Evolutionary conservation across 2,797 vertebrate genomes (phyloP).

Genomic region (Malacoctenus gilli): DNA sequence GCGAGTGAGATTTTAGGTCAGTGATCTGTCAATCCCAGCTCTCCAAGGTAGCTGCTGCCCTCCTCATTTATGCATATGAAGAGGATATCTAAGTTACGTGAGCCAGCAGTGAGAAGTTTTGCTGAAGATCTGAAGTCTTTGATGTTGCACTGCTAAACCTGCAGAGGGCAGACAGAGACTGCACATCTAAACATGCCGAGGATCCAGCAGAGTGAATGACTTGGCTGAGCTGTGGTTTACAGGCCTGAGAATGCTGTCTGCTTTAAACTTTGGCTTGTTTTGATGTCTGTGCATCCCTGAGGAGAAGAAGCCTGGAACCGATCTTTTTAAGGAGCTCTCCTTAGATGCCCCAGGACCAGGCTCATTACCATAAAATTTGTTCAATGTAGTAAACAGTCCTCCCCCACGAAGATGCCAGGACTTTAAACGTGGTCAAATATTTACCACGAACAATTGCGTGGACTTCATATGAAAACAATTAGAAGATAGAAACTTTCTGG

Average conservation of each 20-base stretch:
- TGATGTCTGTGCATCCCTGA: conserved; percentile 20
- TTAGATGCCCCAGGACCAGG: not conserved
- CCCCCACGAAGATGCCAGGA: not conserved
- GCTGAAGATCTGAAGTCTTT: no score
- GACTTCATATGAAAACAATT: no score
- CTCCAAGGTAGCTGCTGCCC: no score
- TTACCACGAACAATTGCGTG: not conserved
- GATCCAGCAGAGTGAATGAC: conserved; percentile 30
- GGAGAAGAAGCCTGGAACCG: conserved; percentile 12
- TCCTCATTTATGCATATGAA: no score
- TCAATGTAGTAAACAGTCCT: no score
- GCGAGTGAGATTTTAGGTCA: no score
- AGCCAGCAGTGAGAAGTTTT: no score
- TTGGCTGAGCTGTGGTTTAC: conserved; percentile 33
- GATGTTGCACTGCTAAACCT: conserved; percentile 33
- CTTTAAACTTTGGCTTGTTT: conserved; percentile 44
- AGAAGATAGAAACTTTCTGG: no score
- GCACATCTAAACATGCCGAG: not conserved
- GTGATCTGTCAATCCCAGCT: no score
- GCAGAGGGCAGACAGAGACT: conserved; percentile 63
- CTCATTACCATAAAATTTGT: not conserved
- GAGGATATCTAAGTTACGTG: no score
- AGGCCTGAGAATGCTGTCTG: conserved; percentile 16
- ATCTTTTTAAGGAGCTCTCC: conserved; percentile 4
- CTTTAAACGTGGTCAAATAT: not conserved